These are phyloP conservation scores for Sarcoramphus papa DNA, from an alignment of 2,797 vertebrate genomes.

Conservation along the genomic window DNA sequence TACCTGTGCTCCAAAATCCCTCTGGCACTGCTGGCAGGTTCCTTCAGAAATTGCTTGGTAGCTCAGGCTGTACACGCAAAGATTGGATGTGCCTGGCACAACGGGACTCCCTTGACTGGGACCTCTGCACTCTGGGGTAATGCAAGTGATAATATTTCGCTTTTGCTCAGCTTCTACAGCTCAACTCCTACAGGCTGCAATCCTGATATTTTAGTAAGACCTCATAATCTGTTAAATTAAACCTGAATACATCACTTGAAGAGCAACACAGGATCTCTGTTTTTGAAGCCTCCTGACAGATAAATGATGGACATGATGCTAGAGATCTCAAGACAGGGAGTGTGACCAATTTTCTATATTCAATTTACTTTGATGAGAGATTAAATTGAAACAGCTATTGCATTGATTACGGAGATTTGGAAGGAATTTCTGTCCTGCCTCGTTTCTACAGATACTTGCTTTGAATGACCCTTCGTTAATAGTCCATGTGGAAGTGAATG, in stretches of 20 bases:
- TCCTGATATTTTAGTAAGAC: neutral
- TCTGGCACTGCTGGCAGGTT: neutral
- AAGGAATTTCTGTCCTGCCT: neutral
- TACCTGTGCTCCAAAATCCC: neutral
- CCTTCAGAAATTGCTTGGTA: neutral
- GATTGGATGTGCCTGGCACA: neutral
- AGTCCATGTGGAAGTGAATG: neutral
- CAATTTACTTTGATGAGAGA: neutral
- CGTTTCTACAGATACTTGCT: neutral
- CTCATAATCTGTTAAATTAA: neutral
- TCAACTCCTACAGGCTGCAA: neutral
- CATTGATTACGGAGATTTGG: neutral
- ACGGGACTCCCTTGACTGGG: neutral
- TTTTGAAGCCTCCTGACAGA: neutral
- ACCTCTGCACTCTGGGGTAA: rapidly evolving
- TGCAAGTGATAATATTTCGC: neutral
- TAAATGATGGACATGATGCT: neutral
- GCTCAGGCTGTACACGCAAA: neutral
- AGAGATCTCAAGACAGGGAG: neutral
- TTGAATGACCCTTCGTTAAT: conserved; percentile 10
- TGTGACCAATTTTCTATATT: neutral
- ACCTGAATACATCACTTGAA: neutral
- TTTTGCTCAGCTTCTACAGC: neutral
- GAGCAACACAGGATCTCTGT: neutral
- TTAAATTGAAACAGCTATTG: neutral